Conservation (phyloP, 35 echinoderm and acorn worm genomes). For the Ophioderma brevispina region DNA sequence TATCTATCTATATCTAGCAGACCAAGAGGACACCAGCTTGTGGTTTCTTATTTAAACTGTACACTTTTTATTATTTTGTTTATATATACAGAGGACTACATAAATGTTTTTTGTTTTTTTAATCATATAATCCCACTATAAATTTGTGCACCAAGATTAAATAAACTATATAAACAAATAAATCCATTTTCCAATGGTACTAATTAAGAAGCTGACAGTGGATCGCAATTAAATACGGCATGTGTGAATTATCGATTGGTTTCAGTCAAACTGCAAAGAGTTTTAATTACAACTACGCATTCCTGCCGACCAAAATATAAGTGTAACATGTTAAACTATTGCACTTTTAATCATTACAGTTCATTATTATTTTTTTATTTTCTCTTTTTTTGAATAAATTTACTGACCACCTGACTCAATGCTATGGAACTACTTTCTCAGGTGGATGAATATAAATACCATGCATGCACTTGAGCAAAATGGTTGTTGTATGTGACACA, state of each 20-base stretch:
- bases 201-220: background rate
- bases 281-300: background rate
- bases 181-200: background rate
- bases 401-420: background rate
- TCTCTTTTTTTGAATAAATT: background rate
- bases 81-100: background rate
- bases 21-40: background rate
- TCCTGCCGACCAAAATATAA: background rate
- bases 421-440: background rate
- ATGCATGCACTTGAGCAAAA: background rate
- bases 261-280: background rate
- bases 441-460: slow-evolving; percentile 9
- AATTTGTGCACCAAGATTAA: background rate
- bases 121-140: background rate
- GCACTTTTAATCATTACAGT: background rate
- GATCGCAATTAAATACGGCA: background rate
- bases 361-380: background rate
- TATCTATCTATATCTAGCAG: background rate
- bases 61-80: background rate
- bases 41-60: background rate
- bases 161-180: background rate
- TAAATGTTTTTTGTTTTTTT: background rate
- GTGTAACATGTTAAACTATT: background rate
- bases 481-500: background rate
- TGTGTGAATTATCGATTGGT: background rate